Evolutionary conservation across 2,888 invertebrate genomes (phyloP), one percentile per base, ranked within the genome.

Genomic region (Spatulosminthurus flaviceps): DNA sequence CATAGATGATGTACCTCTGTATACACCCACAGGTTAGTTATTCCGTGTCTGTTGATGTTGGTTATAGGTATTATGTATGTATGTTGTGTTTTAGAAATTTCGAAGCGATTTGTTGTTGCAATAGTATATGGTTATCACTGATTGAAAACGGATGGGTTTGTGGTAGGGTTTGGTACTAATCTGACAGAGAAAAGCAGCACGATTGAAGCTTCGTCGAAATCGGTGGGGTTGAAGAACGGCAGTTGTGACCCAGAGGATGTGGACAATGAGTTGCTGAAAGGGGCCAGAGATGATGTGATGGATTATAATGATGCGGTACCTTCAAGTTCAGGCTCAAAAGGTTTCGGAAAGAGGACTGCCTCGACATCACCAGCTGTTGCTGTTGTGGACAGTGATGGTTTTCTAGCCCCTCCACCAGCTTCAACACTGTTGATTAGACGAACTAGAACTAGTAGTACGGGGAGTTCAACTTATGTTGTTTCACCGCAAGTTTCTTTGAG

Each of bases 341-440:
- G 19, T 19, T 51, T 19, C 9, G 51, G 51, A 13, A 51, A 51
- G 51, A 51, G 16, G 16, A 19, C 16, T 19, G 16, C 51, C 16
- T n/a, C 51, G n/a, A 19, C n/a, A 16, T n/a, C 51, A 9, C 1
- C 5, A 2, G 51, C 51, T 51, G n/a, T 51, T 9, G 51, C 9
- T 2, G 51, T 51, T 2, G n/a, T 19, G 51, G 51, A 82, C 28
- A 80, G 77, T 61, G 80, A 81, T 26, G 82, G 79, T 22, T 83
- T 83, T 72, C 60, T 82, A 51, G 29, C 83, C 19, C 83, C 83
- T 16, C 83, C 83, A n/a, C 83, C 83, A 16, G 82, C 82, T 0
- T 82, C 83, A 19, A 82, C 83, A 13, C 73, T 83, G 4, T 64
- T 83, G 7, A 79, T 83, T 61, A 41, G 82, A 70, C 34, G 81